Evolutionary conservation across 2,113 vertebrate genomes (phyloP), one percentile per base, ranked within the genome.

Genomic region (Rhinoptilus africanus): DNA sequence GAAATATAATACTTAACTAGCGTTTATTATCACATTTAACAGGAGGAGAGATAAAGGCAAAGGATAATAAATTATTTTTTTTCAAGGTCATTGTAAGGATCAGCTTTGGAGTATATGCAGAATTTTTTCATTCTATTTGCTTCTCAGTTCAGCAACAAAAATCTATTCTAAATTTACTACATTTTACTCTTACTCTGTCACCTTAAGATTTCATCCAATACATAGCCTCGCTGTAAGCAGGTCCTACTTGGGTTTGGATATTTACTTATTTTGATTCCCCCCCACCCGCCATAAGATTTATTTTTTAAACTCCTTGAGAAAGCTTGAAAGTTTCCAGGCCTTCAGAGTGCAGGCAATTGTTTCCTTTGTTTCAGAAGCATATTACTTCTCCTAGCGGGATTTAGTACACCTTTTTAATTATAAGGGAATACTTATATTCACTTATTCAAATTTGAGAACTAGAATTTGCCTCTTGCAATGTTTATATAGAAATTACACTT

Each of bases 21-120:
- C 78, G 78, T 89, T 91, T 94, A 79, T 89, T 89, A 91, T 77
- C 39, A 4, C 80, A 66, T 92, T 95, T 94, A 89, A 79, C 75
- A 78, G 79, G 45, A 77, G 63, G 32, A 88, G 78, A 88, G 54
- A 72, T 62, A 88, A 90, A 94, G 72, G 78, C 30, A 60, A 66
- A 54, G 41, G 82, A 81, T 67, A 94, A 92, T 85, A 87, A 75
- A 57, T 67, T 85, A 85, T 59, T 80, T 54, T 72, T 59, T 45
- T 57, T 17, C 88, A 95, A 91, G 88, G 92, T 96, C 68, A 14
- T 75, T 88, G 14, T 92, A 45, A 92, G 35, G 19, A 88, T 81
- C 71, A 76, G 35, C 67, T 96, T 85, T 85, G 45, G 66, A 54
- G 10, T 37, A 86, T 77, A 71, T 57, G 75, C 24, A 43, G 35